A percentile compares a stretch with the other conserved stretches of the same genome.
Evolutionary conservation across 2,888 invertebrate species (phyloP).

Genomic region (Andrena haemorrhoa): DNA sequence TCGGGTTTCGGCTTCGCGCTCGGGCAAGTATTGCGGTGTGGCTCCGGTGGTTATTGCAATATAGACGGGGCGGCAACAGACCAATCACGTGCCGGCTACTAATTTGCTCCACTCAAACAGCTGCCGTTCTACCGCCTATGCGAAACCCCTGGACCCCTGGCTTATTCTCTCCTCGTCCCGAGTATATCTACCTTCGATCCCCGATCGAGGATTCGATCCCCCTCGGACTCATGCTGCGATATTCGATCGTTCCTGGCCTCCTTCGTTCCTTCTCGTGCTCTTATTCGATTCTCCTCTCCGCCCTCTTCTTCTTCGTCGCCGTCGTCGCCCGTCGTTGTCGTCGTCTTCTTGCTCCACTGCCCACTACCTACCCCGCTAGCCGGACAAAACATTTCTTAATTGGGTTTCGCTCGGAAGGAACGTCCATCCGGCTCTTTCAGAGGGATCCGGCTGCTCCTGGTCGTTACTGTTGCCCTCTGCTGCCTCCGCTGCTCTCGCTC

Average conservation of each 20-base stretch:
- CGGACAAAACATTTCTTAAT: constrained; percentile 85
- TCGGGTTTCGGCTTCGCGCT: constrained; percentile 46
- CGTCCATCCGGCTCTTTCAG: constrained; percentile 66
- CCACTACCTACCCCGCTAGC: constrained; percentile 76
- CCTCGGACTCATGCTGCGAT: constrained; percentile 79
- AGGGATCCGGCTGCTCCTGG: constrained; percentile 64
- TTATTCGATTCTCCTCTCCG: constrained; percentile 68
- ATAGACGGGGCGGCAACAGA: constrained; percentile 84
- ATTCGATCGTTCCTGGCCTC: constrained; percentile 77
- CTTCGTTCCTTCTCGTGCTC: constrained; percentile 66
- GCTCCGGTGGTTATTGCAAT: constrained; percentile 79
- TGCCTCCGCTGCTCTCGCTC: not conserved
- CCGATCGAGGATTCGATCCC: constrained; percentile 76
- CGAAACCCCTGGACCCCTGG: constrained; percentile 77
- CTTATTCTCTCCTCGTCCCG: constrained; percentile 62
- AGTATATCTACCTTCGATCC: constrained; percentile 75
- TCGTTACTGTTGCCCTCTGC: constrained; percentile 60
- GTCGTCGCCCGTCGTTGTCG: constrained; percentile 62
- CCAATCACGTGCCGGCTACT: constrained; percentile 85
- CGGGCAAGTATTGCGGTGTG: constrained; percentile 68
- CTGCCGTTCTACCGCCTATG: constrained; percentile 84
- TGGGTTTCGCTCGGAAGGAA: constrained; percentile 81
- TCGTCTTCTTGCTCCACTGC: constrained; percentile 66
- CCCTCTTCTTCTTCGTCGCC: constrained; percentile 56
- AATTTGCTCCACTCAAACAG: constrained; percentile 84